Evolutionary conservation across 2,113 vertebrate species (phyloP).

Genomic region (Zootoca vivipara): DNA sequence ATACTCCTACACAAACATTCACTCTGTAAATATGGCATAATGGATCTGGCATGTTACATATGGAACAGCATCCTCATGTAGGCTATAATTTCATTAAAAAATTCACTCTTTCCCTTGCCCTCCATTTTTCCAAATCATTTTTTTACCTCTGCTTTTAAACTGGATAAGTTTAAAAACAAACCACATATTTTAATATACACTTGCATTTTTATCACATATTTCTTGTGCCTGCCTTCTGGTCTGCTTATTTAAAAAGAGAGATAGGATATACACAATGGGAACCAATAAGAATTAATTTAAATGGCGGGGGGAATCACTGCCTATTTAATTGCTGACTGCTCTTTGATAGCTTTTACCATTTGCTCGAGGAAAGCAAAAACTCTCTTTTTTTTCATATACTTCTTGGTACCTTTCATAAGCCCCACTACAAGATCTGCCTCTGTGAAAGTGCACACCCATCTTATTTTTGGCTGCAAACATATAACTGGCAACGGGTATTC

Average conservation of each 20-base stretch:
- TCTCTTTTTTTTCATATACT: slow-evolving; percentile 32
- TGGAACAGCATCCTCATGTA: not conserved
- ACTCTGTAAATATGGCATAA: not conserved
- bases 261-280: not conserved
- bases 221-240: not conserved
- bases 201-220: not conserved
- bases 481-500: slow-evolving; percentile 62
- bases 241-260: not conserved
- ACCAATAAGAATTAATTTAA: not conserved
- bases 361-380: slow-evolving; percentile 65
- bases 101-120: not conserved
- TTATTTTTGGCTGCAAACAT: slow-evolving; percentile 75
- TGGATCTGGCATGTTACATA: not conserved
- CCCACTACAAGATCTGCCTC: slow-evolving; percentile 33
- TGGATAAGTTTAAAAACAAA: not conserved
- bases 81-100: not conserved
- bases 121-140: not conserved
- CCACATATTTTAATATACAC: not conserved
- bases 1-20: not conserved
- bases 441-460: slow-evolving; percentile 64
- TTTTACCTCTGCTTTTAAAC: not conserved
- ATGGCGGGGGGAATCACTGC: not conserved
- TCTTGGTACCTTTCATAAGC: slow-evolving; percentile 70
- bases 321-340: not conserved
- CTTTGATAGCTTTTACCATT: slow-evolving; percentile 52